Evolutionary conservation across 2,113 vertebrate species (phyloP).

Genomic region (Gopherus flavomarginatus): DNA sequence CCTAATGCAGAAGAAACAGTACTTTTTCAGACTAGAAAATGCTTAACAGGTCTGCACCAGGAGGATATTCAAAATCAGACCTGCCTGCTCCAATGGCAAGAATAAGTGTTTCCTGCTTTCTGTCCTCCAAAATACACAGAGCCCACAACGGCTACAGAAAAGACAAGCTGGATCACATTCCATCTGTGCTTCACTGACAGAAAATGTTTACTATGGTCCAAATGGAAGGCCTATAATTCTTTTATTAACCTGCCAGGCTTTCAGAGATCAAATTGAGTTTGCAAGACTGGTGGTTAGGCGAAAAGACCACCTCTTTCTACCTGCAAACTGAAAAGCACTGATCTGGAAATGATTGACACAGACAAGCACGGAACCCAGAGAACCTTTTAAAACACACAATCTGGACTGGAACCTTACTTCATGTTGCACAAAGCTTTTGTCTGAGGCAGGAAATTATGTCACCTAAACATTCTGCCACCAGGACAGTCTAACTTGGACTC

Average conservation of each 20-base stretch:
- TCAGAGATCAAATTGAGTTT: background rate
- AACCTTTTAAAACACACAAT: constrained; percentile 52
- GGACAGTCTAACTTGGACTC: constrained; percentile 64
- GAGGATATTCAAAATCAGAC: background rate
- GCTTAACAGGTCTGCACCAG: background rate
- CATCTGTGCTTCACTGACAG: background rate
- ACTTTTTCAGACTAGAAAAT: no score
- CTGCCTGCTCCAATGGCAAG: background rate
- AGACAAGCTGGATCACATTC: background rate
- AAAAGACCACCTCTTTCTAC: constrained; percentile 28
- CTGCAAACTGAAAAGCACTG: background rate
- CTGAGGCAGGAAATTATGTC: constrained; percentile 66
- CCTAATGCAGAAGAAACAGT: background rate
- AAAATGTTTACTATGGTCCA: background rate
- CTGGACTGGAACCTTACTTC: constrained; percentile 37
- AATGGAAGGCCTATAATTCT: background rate
- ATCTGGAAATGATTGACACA: background rate
- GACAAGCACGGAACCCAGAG: constrained; percentile 30
- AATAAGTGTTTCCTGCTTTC: background rate
- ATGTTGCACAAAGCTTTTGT: constrained; percentile 67
- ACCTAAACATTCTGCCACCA: constrained; percentile 76
- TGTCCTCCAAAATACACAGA: background rate
- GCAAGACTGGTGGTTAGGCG: background rate
- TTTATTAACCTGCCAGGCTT: background rate
- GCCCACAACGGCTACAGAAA: fast-evolving